Evolutionary conservation across 2,888 invertebrate genomes (phyloP).

Genomic region (Euplexia lucipara): DNA sequence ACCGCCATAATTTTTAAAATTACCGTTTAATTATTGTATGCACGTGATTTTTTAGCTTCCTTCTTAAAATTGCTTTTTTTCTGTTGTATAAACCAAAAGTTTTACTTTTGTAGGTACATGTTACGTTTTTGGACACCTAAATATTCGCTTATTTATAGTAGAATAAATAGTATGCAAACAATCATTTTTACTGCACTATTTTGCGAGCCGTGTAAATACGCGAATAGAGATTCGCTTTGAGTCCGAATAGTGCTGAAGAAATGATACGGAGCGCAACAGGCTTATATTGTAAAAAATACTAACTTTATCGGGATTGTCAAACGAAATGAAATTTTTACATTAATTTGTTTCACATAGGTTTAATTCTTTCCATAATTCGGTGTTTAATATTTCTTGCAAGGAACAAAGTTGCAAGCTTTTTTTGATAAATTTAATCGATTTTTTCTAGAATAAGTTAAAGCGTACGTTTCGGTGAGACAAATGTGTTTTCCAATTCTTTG

Average conservation of each 20-base stretch:
- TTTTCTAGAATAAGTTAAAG: too few relatives aligned
- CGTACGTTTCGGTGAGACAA: too few relatives aligned
- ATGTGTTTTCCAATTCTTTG: too few relatives aligned
- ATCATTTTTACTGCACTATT: conserved; percentile 51
- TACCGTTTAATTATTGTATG: too few relatives aligned
- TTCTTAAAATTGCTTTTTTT: too few relatives aligned
- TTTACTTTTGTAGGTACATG: too few relatives aligned
- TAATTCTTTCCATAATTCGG: conserved; percentile 2
- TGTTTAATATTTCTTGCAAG: neutral
- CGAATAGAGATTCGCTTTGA: conserved; percentile 57
- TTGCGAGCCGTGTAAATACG: conserved; percentile 51
- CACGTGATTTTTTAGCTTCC: too few relatives aligned
- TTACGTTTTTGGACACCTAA: too few relatives aligned
- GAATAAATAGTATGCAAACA: conserved; percentile 37
- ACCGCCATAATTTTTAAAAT: too few relatives aligned
- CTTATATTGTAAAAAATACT: conserved; percentile 40
- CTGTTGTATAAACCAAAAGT: too few relatives aligned
- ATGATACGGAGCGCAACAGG: conserved; percentile 62
- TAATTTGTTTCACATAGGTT: conserved; percentile 6
- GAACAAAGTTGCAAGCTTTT: neutral
- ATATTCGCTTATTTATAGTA: too few relatives aligned
- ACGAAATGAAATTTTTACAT: conserved; percentile 24
- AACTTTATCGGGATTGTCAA: conserved; percentile 32
- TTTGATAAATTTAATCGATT: too few relatives aligned
- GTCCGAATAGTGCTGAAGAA: conserved; percentile 53